Base-by-base conservation (phyloP, 2,888 invertebrate species). In the Plusia festucae region DNA sequence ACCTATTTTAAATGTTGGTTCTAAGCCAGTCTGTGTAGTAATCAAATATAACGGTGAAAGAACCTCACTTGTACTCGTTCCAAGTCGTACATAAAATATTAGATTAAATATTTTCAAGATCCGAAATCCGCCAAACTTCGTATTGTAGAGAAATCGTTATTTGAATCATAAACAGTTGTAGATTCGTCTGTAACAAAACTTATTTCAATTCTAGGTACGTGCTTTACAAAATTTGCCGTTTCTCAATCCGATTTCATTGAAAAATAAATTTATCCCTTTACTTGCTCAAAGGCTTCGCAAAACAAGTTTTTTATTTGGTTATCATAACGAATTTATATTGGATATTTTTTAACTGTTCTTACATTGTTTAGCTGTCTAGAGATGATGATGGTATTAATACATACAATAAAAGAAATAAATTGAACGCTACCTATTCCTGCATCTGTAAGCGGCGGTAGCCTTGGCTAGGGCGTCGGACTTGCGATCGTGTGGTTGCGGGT, bases 221-320 rank as follows among this genome's bases (percentile, higher is more conserved):
- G 64, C 73, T 64, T 46, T 49, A 57, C 60, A 53, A 73, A 64
- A 54, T 68, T 67, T 40, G 46, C 51, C 53, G 53, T 9, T 60
- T 63, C 76, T 51, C 32, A 72, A 76, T 71, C 58, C 51, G 65
- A 78, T 79, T 82, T 76, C 74, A 79, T 82, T 73, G 53, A 81
- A 79, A 82, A 82, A 81, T 79, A 81, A 81, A 80, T 84, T 76
- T 81, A 83, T 79, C 69, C 73, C 55, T 73, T 76, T 73, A 75
- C 18, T 52, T 27, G 53, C 72, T 74, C 66, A 71, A 77, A 77
- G 62, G 73, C 49, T 30, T 53, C 46, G 49, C 52, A 61, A 77
- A 77, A 60, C 60, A 61, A 71, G 70, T 77, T 70, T 76, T 73
- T 67, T 76, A 56, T 79, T 76, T 56, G 58, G 65, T 56, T 61